Evolutionary conservation across 2,113 vertebrate species (phyloP).

Genomic region (Daubentonia madagascariensis): DNA sequence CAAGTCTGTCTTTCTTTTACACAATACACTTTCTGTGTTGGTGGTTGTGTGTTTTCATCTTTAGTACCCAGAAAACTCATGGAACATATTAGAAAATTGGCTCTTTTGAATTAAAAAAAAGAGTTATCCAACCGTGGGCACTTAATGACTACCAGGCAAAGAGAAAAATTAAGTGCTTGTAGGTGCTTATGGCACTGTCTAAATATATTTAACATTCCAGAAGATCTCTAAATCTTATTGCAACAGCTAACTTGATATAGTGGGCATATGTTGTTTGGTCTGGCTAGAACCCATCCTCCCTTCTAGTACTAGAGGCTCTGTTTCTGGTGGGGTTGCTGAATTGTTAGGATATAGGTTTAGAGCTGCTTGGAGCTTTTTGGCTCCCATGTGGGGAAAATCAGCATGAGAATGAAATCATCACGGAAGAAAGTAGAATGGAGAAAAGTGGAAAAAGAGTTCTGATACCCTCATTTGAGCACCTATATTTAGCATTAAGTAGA

Average conservation of each 20-base stretch:
- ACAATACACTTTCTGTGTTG: not conserved
- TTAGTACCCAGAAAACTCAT: not conserved
- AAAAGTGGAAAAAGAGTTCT: not conserved
- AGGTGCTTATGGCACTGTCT: not conserved
- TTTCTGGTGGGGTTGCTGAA: not conserved
- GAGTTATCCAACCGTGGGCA: not conserved
- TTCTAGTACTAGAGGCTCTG: not conserved
- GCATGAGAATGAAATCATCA: not conserved
- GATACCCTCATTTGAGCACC: not conserved
- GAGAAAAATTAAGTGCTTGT: not conserved
- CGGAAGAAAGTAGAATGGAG: not conserved
- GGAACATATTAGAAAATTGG: not conserved
- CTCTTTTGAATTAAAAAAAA: not conserved
- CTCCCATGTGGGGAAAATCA: not conserved
- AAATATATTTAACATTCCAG: not conserved
- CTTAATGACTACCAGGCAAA: not conserved
- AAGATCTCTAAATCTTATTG: not conserved
- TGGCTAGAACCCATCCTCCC: not conserved
- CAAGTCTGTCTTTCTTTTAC: not conserved
- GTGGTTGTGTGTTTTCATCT: not conserved
- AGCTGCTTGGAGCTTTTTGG: not conserved
- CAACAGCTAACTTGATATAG: not conserved
- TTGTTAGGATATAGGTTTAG: not conserved
- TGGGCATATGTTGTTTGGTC: not conserved
- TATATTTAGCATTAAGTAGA: not conserved